phyloP scores from a whole-genome alignment of 1,140 invertebrate genomes.

The Diorhabda carinulata region DNA sequence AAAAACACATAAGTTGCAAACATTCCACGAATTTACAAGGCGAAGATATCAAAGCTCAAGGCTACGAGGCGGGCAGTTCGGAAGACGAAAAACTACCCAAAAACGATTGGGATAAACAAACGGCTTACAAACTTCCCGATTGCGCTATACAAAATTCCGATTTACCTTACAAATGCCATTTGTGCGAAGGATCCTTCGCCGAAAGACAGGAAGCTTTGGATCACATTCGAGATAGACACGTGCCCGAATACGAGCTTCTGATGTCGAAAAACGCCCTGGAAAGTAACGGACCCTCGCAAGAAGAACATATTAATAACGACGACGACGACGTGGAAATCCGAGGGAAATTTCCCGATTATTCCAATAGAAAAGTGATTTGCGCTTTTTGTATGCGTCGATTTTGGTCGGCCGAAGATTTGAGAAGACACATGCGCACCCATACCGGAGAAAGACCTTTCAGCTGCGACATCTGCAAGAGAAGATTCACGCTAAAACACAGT shows the following conservation, averaged over 20 bases:
- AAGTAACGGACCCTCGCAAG: conserved; percentile 49
- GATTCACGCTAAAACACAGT: conserved; percentile 89
- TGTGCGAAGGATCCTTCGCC: conserved; percentile 82
- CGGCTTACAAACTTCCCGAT: conserved; percentile 24
- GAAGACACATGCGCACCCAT: conserved; percentile 87
- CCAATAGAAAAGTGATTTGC: conserved; percentile 85
- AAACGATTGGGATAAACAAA: conserved; percentile 33
- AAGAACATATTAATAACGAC: conserved; percentile 53
- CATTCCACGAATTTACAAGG: conserved; percentile 54
- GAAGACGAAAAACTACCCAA: conserved; percentile 46
- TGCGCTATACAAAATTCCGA: conserved; percentile 51
- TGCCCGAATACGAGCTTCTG: conserved; percentile 68
- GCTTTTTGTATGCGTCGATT: conserved; percentile 88
- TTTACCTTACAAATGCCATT: conserved; percentile 86
- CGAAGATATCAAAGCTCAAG: conserved; percentile 45
- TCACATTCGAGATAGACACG: conserved; percentile 72
- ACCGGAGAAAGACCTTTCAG: conserved; percentile 77
- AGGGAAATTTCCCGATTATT: conserved; percentile 79
- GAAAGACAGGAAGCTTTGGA: conserved; percentile 74
- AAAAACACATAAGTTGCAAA: conserved; percentile 71
- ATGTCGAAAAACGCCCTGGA: conserved; percentile 77
- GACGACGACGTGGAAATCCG: conserved; percentile 55
- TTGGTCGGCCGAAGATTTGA: conserved; percentile 89
- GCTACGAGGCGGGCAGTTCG: conserved; percentile 47
- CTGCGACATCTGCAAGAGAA: conserved; percentile 74